Evolutionary conservation across 2,113 vertebrate species (phyloP).

Genomic region (Megaptera novaeangliae): DNA sequence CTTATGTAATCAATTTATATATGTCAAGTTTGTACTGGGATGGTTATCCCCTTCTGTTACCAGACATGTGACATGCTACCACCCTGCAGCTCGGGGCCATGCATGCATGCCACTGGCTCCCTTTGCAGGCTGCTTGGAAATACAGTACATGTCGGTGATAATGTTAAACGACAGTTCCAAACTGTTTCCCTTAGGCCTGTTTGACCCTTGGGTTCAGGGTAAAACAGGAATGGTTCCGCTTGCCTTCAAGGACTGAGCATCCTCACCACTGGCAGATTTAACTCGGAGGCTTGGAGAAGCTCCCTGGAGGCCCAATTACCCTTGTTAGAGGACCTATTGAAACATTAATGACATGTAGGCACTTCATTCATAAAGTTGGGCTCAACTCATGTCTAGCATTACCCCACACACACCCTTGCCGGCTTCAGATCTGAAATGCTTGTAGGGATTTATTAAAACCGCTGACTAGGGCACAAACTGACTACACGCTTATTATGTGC

Average conservation of each 20-base stretch:
- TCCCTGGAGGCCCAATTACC: neutral
- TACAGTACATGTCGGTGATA: constrained; percentile 74
- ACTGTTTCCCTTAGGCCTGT: constrained; percentile 18
- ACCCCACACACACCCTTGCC: neutral
- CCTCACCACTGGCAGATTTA: constrained; percentile 36
- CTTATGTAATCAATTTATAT: constrained; percentile 85
- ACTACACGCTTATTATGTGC: constrained; percentile 60
- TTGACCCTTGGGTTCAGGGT: constrained; percentile 63
- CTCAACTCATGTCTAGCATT: neutral
- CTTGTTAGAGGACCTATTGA: constrained; percentile 38
- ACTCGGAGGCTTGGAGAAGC: neutral
- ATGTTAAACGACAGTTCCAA: constrained; percentile 77
- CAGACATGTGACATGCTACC: constrained; percentile 79
- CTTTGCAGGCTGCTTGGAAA: constrained; percentile 43
- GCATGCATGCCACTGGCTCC: neutral
- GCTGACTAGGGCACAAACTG: constrained; percentile 49
- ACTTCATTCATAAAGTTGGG: constrained; percentile 70
- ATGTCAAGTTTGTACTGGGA: constrained; percentile 81
- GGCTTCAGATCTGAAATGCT: constrained; percentile 59
- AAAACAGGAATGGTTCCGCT: constrained; percentile 65
- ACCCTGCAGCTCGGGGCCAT: constrained; percentile 75
- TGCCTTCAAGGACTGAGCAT: constrained; percentile 59
- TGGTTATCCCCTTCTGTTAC: constrained; percentile 80
- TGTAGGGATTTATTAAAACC: constrained; percentile 66
- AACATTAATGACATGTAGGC: constrained; percentile 21